These are phyloP conservation scores for Bujurquina vittata DNA, from an alignment of 2,113 vertebrate genomes.

Conservation along the genomic window DNA sequence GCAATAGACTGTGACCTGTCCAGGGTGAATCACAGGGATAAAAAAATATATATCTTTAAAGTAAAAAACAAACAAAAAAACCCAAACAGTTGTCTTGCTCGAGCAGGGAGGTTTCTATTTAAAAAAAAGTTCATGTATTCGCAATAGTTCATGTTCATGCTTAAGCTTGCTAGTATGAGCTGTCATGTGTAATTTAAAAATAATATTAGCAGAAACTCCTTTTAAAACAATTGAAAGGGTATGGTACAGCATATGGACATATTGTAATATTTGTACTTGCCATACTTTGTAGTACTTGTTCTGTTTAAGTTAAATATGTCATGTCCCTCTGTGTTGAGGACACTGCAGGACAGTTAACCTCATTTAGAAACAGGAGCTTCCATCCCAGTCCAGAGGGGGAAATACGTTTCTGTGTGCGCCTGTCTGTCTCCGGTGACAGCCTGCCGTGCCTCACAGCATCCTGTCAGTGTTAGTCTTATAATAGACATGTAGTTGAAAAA, in stretches of 20 bases:
- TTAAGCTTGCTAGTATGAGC: not conserved
- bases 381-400: not conserved
- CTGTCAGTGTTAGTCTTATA: constrained; percentile 9
- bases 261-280: not conserved
- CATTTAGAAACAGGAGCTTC: not conserved
- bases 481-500: not conserved
- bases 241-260: not conserved
- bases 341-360: constrained; percentile 14
- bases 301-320: not conserved
- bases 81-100: not conserved
- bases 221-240: not conserved
- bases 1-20: not conserved
- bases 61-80: not conserved
- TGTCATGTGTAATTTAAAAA: not conserved
- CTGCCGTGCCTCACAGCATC: not conserved
- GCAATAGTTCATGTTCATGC: not conserved
- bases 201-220: not conserved
- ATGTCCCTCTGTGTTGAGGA: constrained; percentile 6
- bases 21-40: too few species aligned
- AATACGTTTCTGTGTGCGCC: not conserved
- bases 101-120: not conserved
- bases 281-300: not conserved
- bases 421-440: not conserved
- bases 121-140: not conserved
- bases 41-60: too few species aligned